Evolutionary conservation across 2,888 invertebrate species (phyloP).

Genomic region (Drosophila cognata): DNA sequence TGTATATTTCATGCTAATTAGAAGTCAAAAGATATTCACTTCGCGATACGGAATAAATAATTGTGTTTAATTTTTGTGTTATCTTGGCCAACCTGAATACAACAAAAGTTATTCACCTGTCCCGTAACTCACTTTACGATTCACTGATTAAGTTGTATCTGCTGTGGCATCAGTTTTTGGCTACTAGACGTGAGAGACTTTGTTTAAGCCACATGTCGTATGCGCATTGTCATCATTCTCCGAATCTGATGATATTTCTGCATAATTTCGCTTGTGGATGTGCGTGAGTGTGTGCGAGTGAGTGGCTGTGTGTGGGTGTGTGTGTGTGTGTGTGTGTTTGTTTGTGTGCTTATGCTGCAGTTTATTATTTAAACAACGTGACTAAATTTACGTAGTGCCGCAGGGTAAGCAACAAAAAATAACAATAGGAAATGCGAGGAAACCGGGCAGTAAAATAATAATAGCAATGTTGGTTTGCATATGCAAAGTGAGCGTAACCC

Average conservation of each 20-base stretch:
- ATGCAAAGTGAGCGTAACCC: constrained; percentile 69
- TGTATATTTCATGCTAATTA: constrained; percentile 73
- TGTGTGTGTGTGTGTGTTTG: constrained; percentile 12
- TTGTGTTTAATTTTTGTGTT: constrained; percentile 63
- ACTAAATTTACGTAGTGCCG: constrained; percentile 72
- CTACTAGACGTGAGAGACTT: constrained; percentile 33
- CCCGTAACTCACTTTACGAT: constrained; percentile 34
- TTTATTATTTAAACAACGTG: constrained; percentile 81
- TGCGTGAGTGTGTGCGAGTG: constrained; percentile 23
- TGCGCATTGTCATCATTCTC: constrained; percentile 73
- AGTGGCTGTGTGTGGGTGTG: constrained; percentile 19
- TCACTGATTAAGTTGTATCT: constrained; percentile 72
- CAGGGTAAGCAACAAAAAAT: constrained; percentile 26
- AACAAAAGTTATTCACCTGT: constrained; percentile 33
- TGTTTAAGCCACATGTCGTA: constrained; percentile 54
- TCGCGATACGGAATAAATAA: constrained; percentile 72
- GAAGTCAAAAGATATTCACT: constrained; percentile 62
- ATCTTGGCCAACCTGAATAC: constrained; percentile 27
- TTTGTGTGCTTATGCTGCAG: constrained; percentile 54
- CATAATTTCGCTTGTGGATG: constrained; percentile 60
- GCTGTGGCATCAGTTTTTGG: constrained; percentile 58
- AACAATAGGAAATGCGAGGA: constrained; percentile 35
- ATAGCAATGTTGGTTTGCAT: constrained; percentile 63
- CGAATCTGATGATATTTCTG: constrained; percentile 64
- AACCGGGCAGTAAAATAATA: constrained; percentile 71